Base-by-base conservation (phyloP, 2,797 vertebrate genomes). In the Danionella dracula region DNA sequence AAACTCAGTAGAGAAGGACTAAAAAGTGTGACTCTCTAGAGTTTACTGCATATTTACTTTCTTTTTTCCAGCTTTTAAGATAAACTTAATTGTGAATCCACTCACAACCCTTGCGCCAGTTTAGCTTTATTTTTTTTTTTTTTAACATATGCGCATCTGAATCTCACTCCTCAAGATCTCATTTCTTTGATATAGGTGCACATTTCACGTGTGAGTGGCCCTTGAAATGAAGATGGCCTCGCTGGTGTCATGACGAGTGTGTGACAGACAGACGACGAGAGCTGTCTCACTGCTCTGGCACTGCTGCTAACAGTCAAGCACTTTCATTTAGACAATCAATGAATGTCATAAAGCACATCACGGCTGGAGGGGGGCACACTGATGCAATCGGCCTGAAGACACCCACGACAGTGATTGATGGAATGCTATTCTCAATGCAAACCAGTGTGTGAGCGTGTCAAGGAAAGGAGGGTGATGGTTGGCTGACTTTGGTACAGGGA, bases 261-360 rank as follows among this genome's bases (percentile, higher is more conserved):
- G 54, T 65, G 62, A 45, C 29, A 35, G 62, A 65, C 62, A 65
- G 62, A 1, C 55, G 6, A 6, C 23, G 3, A 27, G 62, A 55
- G 31, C 51, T 55, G 27, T 55, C 45, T 19, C 62, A 54, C 19
- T 55, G 50, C 54, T 31, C 62, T 65, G 62, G 55, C 50, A 65
- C 62, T 27, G 40, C 51, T 37, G n/a, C 50, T n/a, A 29, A 37
- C 20, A 46, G 32, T 37, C 42, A 35, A 46, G 51, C 15, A 16
- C 19, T 57, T 66, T 66, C 44, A 56, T 66, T 66, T 66, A 66
- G 32, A 66, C 15, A 66, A 66, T 66, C 51, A 66, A 57, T 66
- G 54, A 46, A 48, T 48, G 53, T 48, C 44, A 66, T 66, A 48
- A 66, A 57, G 53, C 44, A 48, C 53, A 66, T 66, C 64, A 57